phyloP scores from a whole-genome alignment of 2,797 vertebrate species.

The Gymnoscopelus microlampas region DNA sequence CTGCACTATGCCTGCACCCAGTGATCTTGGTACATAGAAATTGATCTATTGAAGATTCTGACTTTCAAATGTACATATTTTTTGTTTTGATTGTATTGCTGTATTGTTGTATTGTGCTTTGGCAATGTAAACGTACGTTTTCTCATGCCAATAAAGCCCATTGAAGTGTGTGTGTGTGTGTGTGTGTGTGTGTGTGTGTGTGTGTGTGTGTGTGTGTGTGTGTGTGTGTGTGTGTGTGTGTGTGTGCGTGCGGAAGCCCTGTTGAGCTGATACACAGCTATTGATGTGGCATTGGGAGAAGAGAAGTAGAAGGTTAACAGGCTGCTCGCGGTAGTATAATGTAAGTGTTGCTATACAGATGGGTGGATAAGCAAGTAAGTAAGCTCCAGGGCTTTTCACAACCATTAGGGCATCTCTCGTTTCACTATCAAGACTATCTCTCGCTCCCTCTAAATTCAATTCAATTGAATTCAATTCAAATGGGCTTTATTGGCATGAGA shows the following conservation, averaged over 20 bases:
- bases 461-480: not conserved
- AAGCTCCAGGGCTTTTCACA: conserved; percentile 4
- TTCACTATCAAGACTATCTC: not conserved
- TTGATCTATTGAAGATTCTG: too few relatives aligned
- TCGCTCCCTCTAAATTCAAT: not conserved
- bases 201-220: not conserved
- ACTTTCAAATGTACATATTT: too few relatives aligned
- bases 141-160: too few relatives aligned
- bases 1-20: too few relatives aligned
- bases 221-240: not conserved
- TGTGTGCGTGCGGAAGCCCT: not conserved
- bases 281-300: conserved; percentile 19
- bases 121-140: too few relatives aligned
- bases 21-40: too few relatives aligned
- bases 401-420: not conserved
- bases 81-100: too few relatives aligned
- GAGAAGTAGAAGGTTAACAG: conserved; percentile 45
- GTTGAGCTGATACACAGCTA: not conserved
- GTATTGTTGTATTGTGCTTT: too few relatives aligned
- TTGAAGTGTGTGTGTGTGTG: too few relatives aligned
- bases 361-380: not conserved
- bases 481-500: too few relatives aligned
- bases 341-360: conserved; percentile 32
- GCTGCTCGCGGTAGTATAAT: conserved; percentile 26
- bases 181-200: too few relatives aligned